Percentiles rank a stretch among this genome's conserved stretches.
Conservation (phyloP, 2,888 invertebrate genomes). For the Latheticus oryzae region DNA sequence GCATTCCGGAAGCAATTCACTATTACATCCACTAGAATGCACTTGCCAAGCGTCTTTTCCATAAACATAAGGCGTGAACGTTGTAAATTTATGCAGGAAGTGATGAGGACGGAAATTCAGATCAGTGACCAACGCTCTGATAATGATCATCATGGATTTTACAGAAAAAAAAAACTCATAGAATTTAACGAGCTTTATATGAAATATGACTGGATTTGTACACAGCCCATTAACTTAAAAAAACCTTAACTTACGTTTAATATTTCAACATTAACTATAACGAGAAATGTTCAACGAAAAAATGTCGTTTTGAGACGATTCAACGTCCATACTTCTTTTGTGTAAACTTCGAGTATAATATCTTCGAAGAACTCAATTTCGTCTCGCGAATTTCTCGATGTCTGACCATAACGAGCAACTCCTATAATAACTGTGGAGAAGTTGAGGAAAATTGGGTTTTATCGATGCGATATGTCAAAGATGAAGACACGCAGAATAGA, state of each 20-base stretch:
- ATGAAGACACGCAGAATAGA: too few species aligned
- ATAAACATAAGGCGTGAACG: constrained; percentile 46
- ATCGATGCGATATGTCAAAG: too few species aligned
- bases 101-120: constrained; percentile 20
- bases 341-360: constrained; percentile 3
- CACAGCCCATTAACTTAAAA: too few species aligned
- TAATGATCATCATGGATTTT: too few species aligned
- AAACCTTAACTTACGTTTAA: too few species aligned
- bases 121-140: constrained; percentile 14
- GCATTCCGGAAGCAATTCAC: constrained; percentile 45
- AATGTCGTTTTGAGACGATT: constrained; percentile 19
- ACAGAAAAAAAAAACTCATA: too few species aligned
- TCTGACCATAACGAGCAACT: constrained; percentile 7
- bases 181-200: too few species aligned
- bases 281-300: constrained; percentile 1
- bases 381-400: constrained; percentile 6
- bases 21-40: constrained; percentile 49
- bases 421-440: background rate
- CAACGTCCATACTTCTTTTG: constrained; percentile 9
- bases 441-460: too few species aligned
- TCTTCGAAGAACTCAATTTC: constrained; percentile 16
- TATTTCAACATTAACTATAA: too few species aligned
- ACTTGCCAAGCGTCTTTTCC: constrained; percentile 46
- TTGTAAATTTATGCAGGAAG: constrained; percentile 48
- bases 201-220: too few species aligned